A percentile compares a stretch with the other conserved stretches of the same genome.
Evolutionary conservation across 2,113 vertebrate genomes (phyloP).

Genomic region (Perccottus glenii): DNA sequence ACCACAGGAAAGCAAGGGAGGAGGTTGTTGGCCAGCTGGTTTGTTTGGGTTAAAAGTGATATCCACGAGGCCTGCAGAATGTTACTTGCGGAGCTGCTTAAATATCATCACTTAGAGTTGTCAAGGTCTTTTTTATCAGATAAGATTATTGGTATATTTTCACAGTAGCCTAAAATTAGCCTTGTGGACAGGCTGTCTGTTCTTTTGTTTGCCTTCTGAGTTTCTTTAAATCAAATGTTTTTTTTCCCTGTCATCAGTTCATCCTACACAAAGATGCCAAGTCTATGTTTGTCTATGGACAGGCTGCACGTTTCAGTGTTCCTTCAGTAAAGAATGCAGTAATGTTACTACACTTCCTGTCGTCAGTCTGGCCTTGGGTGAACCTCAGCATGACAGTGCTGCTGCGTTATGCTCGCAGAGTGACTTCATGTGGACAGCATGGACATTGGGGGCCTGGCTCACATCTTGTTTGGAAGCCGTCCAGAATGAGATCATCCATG

Average conservation of each 20-base stretch:
- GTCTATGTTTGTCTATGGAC: conserved; percentile 20
- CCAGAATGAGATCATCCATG: conserved; percentile 76
- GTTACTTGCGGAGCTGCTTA: conserved; percentile 15
- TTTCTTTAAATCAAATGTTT: conserved; percentile 10
- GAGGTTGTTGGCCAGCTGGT: conserved; percentile 37
- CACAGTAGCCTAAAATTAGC: conserved; percentile 40
- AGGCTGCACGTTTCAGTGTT: conserved; percentile 7
- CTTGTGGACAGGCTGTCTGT: conserved; percentile 13
- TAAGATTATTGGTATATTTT: conserved; percentile 20
- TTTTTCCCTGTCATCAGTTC: not conserved
- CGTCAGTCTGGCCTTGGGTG: conserved; percentile 40
- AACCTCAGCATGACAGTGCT: conserved; percentile 28
- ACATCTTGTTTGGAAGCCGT: conserved; percentile 48
- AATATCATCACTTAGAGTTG: conserved; percentile 20
- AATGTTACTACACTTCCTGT: conserved; percentile 30
- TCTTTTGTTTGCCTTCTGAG: not conserved
- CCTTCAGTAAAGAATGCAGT: conserved; percentile 7
- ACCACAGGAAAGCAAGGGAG: conserved; percentile 1
- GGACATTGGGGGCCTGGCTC: conserved; percentile 45
- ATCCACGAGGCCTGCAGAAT: conserved; percentile 37
- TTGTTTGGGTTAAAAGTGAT: conserved; percentile 47
- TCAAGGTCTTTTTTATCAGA: conserved; percentile 38
- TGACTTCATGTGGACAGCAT: conserved; percentile 61
- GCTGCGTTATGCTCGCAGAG: conserved; percentile 30
- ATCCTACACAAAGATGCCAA: conserved; percentile 4